These are phyloP conservation scores for Tonatia bakeri DNA, from an alignment of 2,113 vertebrate genomes.

Conservation along the genomic window DNA sequence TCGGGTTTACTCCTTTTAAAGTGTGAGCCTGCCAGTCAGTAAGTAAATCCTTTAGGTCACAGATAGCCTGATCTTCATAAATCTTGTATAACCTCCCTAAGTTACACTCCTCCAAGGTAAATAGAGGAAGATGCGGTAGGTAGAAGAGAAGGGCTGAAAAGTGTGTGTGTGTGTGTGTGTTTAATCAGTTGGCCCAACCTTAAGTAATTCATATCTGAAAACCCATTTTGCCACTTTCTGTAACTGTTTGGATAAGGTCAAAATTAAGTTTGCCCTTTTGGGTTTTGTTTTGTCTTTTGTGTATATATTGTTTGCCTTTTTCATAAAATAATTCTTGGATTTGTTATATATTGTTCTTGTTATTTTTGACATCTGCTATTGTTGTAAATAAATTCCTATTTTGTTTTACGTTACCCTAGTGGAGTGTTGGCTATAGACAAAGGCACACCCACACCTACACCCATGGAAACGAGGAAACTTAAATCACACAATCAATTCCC, in stretches of 20 bases:
- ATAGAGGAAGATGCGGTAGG: constrained; percentile 16
- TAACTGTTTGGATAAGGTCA: constrained; percentile 49
- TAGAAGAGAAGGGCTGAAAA: constrained; percentile 42
- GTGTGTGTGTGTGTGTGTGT: not conserved
- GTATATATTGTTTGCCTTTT: constrained; percentile 73
- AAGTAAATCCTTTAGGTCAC: not conserved
- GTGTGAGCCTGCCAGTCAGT: not conserved
- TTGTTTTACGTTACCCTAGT: constrained; percentile 73
- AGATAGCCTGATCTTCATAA: constrained; percentile 6
- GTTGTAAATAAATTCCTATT: constrained; percentile 76
- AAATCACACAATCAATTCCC: not conserved
- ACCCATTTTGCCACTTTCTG: constrained; percentile 44
- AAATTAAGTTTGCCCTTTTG: constrained; percentile 62
- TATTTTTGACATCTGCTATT: constrained; percentile 74
- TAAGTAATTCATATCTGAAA: constrained; percentile 31
- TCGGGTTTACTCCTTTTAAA: not conserved
- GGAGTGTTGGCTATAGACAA: constrained; percentile 71
- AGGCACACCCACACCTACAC: not conserved
- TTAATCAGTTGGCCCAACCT: constrained; percentile 5
- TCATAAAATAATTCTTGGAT: constrained; percentile 69
- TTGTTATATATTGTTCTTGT: constrained; percentile 71
- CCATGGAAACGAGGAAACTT: not conserved
- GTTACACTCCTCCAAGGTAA: constrained; percentile 41
- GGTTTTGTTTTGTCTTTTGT: constrained; percentile 65
- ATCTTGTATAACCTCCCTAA: not conserved